Base-by-base conservation (phyloP, 2,888 invertebrate species). In the Pyralis farinalis region DNA sequence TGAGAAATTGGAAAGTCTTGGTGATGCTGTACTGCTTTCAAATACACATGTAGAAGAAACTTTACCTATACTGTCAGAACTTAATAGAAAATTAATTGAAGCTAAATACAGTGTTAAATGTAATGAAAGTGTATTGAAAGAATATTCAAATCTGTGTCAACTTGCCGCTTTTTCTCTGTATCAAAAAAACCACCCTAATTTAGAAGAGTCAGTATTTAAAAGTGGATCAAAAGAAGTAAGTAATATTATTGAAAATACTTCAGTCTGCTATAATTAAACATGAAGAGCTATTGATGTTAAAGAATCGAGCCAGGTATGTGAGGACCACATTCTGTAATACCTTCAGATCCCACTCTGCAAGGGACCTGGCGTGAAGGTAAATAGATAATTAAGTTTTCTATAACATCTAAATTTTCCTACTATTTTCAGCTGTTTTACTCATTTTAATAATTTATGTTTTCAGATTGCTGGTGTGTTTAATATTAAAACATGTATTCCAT, bases 51-150 rank as follows among this genome's bases (percentile, higher is more conserved):
- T 46, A n/a, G 58, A 66, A 12, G 68, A 71, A 7, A 51, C 58
- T 0, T 37, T 60, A 1, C 71, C 77, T 1, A 46, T 79, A 7
- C 33, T 75, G 2, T 66, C 50, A 9, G 65, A 79, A 25, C 51
- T 87, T 1, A 69, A 54, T 42, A 67, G 64, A 9, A 86, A 86
- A 48, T 57, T 83, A 10, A 69, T 58, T 6, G 79, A 81, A 60
- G 74, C 78, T 6, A 67, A 66, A 43, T 79, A 75, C 45, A 71
- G 53, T 56, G 55, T 72, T 1, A 57, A 71, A 22, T 65, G 58
- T 42, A 81, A 77, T 58, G 65, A 82, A 43, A 67, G 64, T 34
- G 58, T 58, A 20, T 54, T 65, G 5, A 53, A 62, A 29, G 70
- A 81, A 1, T 63, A 74, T 38, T 21, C 66, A 10, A 63, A 65